A percentile compares a stretch with the other conserved stretches of the same genome.
Conservation (phyloP, 1,140 invertebrate species). For the Leptoteleia sp. region DNA sequence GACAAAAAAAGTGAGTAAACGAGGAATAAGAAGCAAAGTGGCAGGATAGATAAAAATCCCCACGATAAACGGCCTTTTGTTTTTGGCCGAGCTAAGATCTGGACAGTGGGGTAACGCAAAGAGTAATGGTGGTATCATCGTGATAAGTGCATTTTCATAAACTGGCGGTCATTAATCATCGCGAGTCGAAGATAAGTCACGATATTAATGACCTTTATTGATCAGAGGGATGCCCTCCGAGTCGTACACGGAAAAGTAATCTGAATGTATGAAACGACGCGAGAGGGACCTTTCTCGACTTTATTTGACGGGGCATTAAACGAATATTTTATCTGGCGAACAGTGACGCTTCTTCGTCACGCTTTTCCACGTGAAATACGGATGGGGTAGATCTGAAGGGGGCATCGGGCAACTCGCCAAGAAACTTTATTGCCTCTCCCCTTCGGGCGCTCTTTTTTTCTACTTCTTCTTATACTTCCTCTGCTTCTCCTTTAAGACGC, state of each 20-base stretch:
- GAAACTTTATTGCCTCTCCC: slow-evolving; percentile 43
- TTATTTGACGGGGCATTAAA: slow-evolving; percentile 42
- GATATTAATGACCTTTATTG: slow-evolving; percentile 32
- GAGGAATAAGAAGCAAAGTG: no score
- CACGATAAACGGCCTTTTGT: no score
- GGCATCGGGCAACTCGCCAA: slow-evolving; percentile 46
- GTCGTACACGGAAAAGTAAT: slow-evolving; percentile 22
- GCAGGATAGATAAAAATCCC: no score
- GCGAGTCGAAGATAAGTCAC: slow-evolving; percentile 22
- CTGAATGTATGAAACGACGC: slow-evolving; percentile 38
- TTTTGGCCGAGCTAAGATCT: no score
- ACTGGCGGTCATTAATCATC: slow-evolving; percentile 8
- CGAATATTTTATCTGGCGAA: slow-evolving; percentile 51
- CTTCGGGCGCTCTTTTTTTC: not conserved
- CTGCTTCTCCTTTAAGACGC: slow-evolving; percentile 4
- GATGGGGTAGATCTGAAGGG: slow-evolving; percentile 27
- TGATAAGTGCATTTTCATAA: slow-evolving; percentile 9
- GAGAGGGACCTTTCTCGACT: slow-evolving; percentile 12
- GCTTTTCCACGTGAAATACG: slow-evolving; percentile 25
- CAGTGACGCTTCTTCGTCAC: slow-evolving; percentile 42
- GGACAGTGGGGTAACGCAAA: no score
- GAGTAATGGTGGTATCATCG: not conserved
- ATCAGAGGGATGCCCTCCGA: slow-evolving; percentile 6
- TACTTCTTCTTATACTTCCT: not conserved
- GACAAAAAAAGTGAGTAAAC: no score